Evolutionary conservation across 2,797 vertebrate species (phyloP), one percentile per base, ranked within the genome.

Genomic region (Prunella strophiata): DNA sequence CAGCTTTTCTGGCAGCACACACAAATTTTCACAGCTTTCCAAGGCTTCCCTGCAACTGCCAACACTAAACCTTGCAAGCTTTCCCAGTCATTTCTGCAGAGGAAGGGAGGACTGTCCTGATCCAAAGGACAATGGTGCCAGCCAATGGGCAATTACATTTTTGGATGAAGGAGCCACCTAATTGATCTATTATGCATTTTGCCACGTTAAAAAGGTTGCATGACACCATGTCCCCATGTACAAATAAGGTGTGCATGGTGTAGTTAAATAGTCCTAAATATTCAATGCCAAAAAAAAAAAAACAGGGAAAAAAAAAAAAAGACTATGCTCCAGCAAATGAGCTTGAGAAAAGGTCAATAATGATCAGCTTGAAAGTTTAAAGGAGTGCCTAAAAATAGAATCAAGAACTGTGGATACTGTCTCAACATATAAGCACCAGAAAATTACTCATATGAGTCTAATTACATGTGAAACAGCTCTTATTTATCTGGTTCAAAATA

Each of bases 21-120:
- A 15, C 19, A 27, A 79, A 79, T 27, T 43, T 80, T 62, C 42
- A 52, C 63, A 57, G 58, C 29, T 76, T 65, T 76, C 38, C 40
- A 57, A 61, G 40, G 25, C 26, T 54, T 67, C 52, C 70, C 36
- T 51, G 20, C 2, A 6, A 18, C 0, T 42, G 27, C 38, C 51
- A 65, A 10, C 29, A 32, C 25, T n/a, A 29, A 74, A 59, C 5
- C 6, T 65, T 0, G 0, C 0, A 4, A 81, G 30, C 20, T 66
- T 85, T 34, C 40, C 30, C 36, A 48, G 29, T 15, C 29, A 19
- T 36, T 84, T 72, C 66, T 81, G 34, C 42, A 52, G 51, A 74
- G 38, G 18, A 76, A 62, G 5, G 51, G 27, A 70, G 5, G 16
- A 48, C 6, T 43, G 4, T 51, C 82, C 29, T 36, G 13, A 68